Evolutionary conservation across 2,888 invertebrate species (phyloP).

Genomic region (Papilio elwesi): DNA sequence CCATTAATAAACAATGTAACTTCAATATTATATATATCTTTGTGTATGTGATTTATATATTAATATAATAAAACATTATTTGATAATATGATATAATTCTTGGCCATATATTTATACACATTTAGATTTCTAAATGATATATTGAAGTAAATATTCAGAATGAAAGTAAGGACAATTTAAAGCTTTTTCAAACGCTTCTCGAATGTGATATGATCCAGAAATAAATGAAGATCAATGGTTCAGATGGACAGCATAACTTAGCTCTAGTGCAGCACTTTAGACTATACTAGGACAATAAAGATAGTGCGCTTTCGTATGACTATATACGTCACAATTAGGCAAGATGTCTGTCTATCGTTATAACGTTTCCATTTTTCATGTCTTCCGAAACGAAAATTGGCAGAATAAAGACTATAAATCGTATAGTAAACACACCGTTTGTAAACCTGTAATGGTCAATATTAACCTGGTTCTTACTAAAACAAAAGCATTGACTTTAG

Average conservation of each 20-base stretch:
- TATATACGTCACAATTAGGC: conserved; percentile 40
- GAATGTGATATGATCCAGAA: conserved; percentile 29
- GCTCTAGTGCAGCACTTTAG: conserved; percentile 73
- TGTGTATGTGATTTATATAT: conserved; percentile 42
- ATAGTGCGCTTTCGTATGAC: conserved; percentile 66
- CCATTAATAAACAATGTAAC: conserved; percentile 59
- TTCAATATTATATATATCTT: conserved; percentile 56
- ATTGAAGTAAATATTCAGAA: conserved; percentile 48
- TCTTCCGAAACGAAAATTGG: conserved; percentile 73
- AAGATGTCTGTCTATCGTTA: conserved; percentile 40
- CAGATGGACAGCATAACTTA: conserved; percentile 55
- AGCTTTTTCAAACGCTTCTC: conserved; percentile 20
- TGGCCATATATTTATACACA: conserved; percentile 6
- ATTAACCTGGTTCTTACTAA: background rate
- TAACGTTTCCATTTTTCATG: conserved; percentile 52
- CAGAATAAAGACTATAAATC: conserved; percentile 54
- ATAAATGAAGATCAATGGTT: conserved; percentile 1
- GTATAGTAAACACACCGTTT: background rate
- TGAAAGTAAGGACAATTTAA: conserved; percentile 41
- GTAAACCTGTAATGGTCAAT: background rate
- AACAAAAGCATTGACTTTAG: background rate
- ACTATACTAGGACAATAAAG: conserved; percentile 80
- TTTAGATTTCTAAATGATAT: conserved; percentile 35
- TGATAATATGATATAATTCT: conserved; percentile 6
- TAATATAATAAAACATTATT: conserved; percentile 15